Percentiles rank a stretch among this genome's conserved stretches.
phyloP scores from a whole-genome alignment of 1,140 invertebrate genomes.

The Zaprionus vittiger region DNA sequence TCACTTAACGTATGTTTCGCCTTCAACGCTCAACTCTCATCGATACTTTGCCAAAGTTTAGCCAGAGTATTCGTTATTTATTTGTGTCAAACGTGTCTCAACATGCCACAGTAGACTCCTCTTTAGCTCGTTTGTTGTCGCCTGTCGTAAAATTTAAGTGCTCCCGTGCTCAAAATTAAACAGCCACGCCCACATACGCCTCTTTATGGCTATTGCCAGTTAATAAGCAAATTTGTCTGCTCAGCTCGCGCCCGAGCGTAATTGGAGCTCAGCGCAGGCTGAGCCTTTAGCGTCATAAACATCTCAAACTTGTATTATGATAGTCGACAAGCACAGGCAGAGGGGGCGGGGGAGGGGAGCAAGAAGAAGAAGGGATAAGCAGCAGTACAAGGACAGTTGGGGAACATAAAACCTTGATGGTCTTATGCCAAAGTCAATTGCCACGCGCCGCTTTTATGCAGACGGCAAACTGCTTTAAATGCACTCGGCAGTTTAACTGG shows the following conservation, averaged over 20 bases:
- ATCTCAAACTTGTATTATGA: constrained; percentile 10
- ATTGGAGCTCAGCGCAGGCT: constrained; percentile 22
- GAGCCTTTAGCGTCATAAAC: constrained; percentile 7
- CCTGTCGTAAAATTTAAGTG: constrained; percentile 67
- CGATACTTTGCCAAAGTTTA: constrained; percentile 20
- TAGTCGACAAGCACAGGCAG: neutral
- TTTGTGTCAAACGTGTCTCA: neutral
- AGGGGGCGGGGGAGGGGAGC: too few species aligned
- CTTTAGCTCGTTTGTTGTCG: constrained; percentile 38
- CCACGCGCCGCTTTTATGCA: constrained; percentile 17
- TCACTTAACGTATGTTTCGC: constrained; percentile 23
- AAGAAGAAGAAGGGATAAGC: neutral
- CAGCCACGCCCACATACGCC: neutral
- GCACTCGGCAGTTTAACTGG: constrained; percentile 66
- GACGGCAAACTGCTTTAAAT: constrained; percentile 52
- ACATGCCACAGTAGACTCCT: neutral
- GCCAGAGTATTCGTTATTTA: neutral
- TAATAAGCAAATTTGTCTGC: constrained; percentile 78
- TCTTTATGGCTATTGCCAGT: constrained; percentile 59
- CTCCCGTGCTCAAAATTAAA: constrained; percentile 26
- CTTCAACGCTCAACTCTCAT: neutral
- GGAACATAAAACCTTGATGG: constrained; percentile 14
- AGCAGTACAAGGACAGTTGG: neutral
- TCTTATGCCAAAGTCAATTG: constrained; percentile 10
- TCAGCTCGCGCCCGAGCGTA: constrained; percentile 47